Evolutionary conservation across 2,113 vertebrate genomes (phyloP).

Genomic region (Trochalopteron elliotii): DNA sequence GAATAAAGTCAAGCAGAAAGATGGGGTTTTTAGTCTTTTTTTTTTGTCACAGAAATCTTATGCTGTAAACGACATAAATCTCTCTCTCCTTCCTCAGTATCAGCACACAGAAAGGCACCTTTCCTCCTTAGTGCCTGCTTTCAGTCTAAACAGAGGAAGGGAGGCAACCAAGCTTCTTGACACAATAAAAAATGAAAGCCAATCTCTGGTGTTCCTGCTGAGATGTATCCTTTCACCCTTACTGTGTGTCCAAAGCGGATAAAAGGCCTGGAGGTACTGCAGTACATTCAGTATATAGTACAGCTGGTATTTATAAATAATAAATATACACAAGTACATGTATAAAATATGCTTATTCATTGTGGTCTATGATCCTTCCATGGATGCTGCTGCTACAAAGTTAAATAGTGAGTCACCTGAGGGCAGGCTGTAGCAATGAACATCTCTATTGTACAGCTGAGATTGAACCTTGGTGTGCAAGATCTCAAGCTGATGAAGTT

Average conservation of each 20-base stretch:
- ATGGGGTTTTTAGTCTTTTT: neutral
- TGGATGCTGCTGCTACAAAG: neutral
- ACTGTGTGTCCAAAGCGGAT: neutral
- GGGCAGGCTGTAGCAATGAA: neutral
- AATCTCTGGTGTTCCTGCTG: neutral
- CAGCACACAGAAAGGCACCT: neutral
- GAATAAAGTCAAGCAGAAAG: neutral
- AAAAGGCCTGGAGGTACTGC: neutral
- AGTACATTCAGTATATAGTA: neutral
- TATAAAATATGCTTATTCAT: neutral
- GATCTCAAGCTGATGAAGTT: neutral
- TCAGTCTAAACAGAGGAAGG: neutral
- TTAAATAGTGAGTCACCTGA: neutral
- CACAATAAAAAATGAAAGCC: neutral
- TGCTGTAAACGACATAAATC: neutral
- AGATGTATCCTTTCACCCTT: neutral
- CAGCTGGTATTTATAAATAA: neutral
- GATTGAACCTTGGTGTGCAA: neutral
- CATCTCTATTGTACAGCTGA: neutral
- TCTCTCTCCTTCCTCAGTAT: neutral
- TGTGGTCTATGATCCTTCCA: neutral
- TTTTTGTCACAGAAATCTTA: neutral
- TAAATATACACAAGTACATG: neutral
- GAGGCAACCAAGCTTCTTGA: neutral
- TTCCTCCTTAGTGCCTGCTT: neutral